These are phyloP conservation scores for Polymixis lichenea DNA, from an alignment of 2,888 invertebrate species.

Conservation along the genomic window DNA sequence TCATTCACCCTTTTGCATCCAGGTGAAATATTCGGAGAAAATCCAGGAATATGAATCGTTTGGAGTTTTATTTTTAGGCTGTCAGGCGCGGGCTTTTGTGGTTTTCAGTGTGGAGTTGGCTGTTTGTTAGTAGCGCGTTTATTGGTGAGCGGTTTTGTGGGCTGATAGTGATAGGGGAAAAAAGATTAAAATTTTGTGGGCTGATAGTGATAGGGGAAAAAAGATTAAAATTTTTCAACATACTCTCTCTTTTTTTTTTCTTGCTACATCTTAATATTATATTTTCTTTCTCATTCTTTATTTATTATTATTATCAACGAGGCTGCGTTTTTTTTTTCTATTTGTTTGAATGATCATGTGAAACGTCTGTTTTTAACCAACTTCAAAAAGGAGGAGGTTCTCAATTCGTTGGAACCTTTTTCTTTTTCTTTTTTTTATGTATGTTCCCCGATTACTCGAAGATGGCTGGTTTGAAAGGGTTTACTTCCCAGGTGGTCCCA, in stretches of 20 bases:
- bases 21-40: constrained; percentile 57
- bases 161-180: neutral
- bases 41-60: constrained; percentile 51
- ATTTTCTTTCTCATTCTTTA: neutral
- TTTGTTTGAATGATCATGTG: neutral
- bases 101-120: constrained; percentile 24
- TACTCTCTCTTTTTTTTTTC: neutral
- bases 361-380: neutral
- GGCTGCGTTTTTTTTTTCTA: neutral
- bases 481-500: too few relatives aligned
- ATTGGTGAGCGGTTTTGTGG: neutral
- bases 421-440: too few relatives aligned
- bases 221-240: neutral
- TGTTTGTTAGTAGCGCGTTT: constrained; percentile 11
- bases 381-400: too few relatives aligned
- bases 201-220: neutral
- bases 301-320: neutral
- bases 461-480: too few relatives aligned
- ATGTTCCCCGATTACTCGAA: too few relatives aligned
- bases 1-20: constrained; percentile 56
- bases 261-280: neutral
- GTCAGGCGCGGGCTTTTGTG: constrained; percentile 29
- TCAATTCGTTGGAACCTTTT: too few relatives aligned
- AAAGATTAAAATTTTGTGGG: neutral
- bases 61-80: constrained; percentile 40